Evolutionary conservation across 2,888 invertebrate species (phyloP).

Genomic region (Tridacna gigas): DNA sequence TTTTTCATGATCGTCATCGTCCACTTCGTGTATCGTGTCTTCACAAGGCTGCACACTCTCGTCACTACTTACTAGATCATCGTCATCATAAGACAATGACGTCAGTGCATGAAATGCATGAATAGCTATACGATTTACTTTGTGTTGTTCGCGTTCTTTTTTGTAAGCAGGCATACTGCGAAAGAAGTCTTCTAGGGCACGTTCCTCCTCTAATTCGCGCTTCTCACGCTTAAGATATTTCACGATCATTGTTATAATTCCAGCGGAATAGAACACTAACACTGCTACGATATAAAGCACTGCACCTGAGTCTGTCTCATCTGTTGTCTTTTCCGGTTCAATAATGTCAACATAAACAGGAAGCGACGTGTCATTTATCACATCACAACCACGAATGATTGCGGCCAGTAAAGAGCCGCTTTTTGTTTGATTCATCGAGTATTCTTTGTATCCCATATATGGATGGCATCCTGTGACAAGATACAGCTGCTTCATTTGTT

Average conservation of each 20-base stretch:
- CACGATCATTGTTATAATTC: conserved; percentile 79
- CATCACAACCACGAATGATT: conserved; percentile 47
- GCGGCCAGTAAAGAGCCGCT: conserved; percentile 19
- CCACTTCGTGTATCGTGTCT: conserved; percentile 55
- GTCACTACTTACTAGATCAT: conserved; percentile 48
- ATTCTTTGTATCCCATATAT: conserved; percentile 11
- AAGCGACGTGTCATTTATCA: conserved; percentile 57
- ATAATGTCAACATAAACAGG: conserved; percentile 58
- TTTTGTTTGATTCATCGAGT: conserved; percentile 19
- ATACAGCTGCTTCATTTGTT: conserved; percentile 48
- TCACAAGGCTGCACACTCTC: conserved; percentile 44
- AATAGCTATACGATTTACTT: conserved; percentile 79
- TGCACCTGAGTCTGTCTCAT: conserved; percentile 74
- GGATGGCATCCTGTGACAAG: conserved; percentile 48
- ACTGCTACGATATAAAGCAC: conserved; percentile 79
- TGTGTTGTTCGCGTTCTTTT: conserved; percentile 74
- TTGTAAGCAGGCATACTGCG: conserved; percentile 76
- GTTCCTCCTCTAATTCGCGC: conserved; percentile 78
- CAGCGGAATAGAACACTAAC: conserved; percentile 77
- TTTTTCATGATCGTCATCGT: conserved; percentile 32
- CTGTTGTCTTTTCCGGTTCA: conserved; percentile 32
- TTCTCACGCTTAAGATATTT: conserved; percentile 77
- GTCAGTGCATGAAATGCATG: conserved; percentile 80
- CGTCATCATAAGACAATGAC: conserved; percentile 70
- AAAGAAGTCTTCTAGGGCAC: conserved; percentile 78